Percentiles rank a stretch among this genome's conserved stretches.
phyloP scores from a whole-genome alignment of 2,113 vertebrate species.

The Laticauda laticaudata region DNA sequence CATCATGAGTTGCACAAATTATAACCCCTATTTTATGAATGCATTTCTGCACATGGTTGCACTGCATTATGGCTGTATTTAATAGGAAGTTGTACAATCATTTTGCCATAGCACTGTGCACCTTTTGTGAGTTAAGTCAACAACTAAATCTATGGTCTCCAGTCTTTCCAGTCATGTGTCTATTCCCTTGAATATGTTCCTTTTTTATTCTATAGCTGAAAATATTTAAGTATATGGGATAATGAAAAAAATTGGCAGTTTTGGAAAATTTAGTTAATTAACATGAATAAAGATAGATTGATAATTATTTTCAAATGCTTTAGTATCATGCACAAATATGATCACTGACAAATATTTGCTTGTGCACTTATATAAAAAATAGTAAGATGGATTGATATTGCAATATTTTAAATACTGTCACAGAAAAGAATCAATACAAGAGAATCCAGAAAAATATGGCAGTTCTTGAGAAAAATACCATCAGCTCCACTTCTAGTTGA shows the following conservation, averaged over 20 bases:
- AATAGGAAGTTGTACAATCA: too few species aligned
- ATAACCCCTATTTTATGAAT: too few species aligned
- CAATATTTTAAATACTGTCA: too few species aligned
- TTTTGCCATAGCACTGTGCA: too few species aligned
- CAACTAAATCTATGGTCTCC: neutral
- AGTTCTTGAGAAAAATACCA: neutral
- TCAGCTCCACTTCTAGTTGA: neutral
- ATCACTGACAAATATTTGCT: neutral
- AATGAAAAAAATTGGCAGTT: neutral
- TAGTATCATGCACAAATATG: neutral
- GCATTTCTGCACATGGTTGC: too few species aligned
- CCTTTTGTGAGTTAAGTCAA: too few species aligned
- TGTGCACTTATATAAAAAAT: neutral
- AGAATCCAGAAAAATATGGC: neutral
- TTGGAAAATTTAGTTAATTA: neutral
- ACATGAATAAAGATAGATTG: constrained; percentile 5
- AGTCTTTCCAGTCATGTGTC: neutral
- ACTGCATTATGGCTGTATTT: too few species aligned
- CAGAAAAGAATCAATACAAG: fast-evolving
- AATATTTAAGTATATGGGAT: neutral
- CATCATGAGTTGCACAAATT: too few species aligned
- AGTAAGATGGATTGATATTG: fast-evolving
- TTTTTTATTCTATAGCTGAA: neutral
- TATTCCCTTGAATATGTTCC: too few species aligned
- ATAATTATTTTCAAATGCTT: neutral